Evolutionary conservation across 2,113 vertebrate species (phyloP), one percentile per base, ranked within the genome.

Genomic region (Sisor rabdophorus): DNA sequence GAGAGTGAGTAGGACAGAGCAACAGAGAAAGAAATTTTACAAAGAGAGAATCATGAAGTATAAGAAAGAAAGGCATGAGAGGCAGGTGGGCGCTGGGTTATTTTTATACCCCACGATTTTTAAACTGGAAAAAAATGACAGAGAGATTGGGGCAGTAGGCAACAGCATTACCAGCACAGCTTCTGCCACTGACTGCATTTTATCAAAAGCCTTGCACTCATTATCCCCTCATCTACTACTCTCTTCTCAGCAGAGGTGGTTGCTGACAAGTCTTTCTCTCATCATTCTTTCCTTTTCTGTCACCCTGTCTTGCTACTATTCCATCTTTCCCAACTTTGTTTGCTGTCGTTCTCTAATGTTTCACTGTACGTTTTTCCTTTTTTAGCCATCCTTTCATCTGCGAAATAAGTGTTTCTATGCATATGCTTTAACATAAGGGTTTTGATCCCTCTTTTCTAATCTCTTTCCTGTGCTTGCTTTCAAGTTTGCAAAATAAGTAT

Each of bases 21-120:
- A 47, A 4, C 13, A 10, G 48, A 77, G 77, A 68, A 75, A 79
- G 75, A 32, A 56, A 13, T 32, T 44, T 52, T 11, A 60, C 32
- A 53, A n/a, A 12, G 59, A 56, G 53, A 53, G 54, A 73, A 15
- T 67, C 30, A 74, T 13, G 1, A 12, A 50, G 17, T 24, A 48
- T 20, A 69, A 69, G 65, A 30, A 65, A 16, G 63, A n/a, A 73
- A 50, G 59, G 70, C 30, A 52, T 36, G 48, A 50, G 61, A 77
- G 80, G 47, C 4, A 9, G 50, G 72, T 44, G 28, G 72, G 65
- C 12, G 44, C 67, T 72, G 30, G 73, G 77, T 83, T 89, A 87
- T 89, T 91, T 89, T 89, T 89, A 88, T 87, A 87, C 73, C 76
- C 71, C 54, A 50, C 11, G 69, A 87, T 89, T 91, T 89, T 89